Percentiles rank a stretch among this genome's conserved stretches.
Evolutionary conservation across 2,113 vertebrate genomes (phyloP).

Genomic region (Gallinago media): DNA sequence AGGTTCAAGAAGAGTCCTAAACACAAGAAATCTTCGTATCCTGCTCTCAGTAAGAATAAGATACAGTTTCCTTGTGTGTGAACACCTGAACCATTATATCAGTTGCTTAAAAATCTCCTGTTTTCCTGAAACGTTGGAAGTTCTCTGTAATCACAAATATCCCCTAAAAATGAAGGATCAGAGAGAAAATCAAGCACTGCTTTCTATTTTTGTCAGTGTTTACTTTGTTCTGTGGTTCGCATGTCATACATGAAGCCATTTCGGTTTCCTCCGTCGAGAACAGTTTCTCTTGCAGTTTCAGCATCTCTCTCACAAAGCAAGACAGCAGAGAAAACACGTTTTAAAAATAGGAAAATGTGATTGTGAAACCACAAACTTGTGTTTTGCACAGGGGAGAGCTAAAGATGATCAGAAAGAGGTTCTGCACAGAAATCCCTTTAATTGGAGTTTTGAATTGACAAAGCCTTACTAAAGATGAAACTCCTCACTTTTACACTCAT

Average conservation of each 20-base stretch:
- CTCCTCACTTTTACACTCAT: conserved; percentile 37
- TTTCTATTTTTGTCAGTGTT: conserved; percentile 52
- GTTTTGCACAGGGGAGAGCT: conserved; percentile 10
- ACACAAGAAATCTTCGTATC: neutral
- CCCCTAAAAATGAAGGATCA: conserved; percentile 44
- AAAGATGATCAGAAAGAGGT: neutral
- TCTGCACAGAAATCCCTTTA: conserved; percentile 14
- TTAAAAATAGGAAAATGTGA: conserved; percentile 70
- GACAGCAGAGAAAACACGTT: conserved; percentile 17
- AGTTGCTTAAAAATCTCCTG: conserved; percentile 10
- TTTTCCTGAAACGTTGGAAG: conserved; percentile 31
- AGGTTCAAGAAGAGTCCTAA: neutral
- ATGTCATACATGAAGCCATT: conserved; percentile 7
- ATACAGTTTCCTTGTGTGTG: neutral
- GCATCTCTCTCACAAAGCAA: conserved; percentile 28
- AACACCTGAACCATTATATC: conserved; percentile 9
- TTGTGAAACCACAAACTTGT: conserved; percentile 45
- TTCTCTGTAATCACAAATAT: conserved; percentile 23
- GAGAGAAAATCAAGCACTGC: conserved; percentile 22
- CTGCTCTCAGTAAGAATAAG: conserved; percentile 31
- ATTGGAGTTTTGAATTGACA: conserved; percentile 30
- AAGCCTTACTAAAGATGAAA: conserved; percentile 46
- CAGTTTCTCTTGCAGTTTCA: conserved; percentile 63
- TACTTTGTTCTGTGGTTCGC: conserved; percentile 19
- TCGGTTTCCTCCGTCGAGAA: conserved; percentile 29